Base-by-base conservation (phyloP, 1,140 invertebrate genomes). In the Varroa destructor region DNA sequence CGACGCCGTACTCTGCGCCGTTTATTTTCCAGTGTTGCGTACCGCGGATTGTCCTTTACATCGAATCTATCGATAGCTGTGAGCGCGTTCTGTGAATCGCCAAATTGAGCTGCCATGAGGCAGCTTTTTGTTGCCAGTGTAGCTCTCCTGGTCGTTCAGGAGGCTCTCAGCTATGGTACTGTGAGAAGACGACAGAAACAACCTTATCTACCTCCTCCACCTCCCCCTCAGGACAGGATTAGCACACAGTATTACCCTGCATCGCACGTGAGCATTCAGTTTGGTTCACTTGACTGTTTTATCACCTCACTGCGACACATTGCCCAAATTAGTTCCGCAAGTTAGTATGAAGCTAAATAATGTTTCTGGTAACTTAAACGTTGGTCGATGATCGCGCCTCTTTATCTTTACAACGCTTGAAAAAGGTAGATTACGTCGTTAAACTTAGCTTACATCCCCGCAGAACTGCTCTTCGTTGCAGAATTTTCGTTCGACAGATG, bases 391-490 rank as follows among this genome's bases (percentile, higher is more conserved):
- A 25, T 25, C 25, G 25, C 25, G 25, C 25, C 25, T 25, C 25
- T 25, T 25, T 25, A 25, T 25, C 25, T 25, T 25, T 25, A 25
- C 25, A 25, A 25, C 25, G 25, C 25, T 25, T 25, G 25, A 25
- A 25, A 25, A 25, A 25, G 25, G 25, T 25, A 25, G 25, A 25
- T 25, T 25, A 25, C 25, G 10, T 12, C 3, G 14, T 58, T 25
- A 14, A 40, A 25, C 6, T 5, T 3, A 37, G 3, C 61, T 67
- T 43, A 67, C 61, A 40, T 46, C 61, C 61, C 40, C 40, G 46
- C 61, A 67, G 61, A 67, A 67, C 37, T 67, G 61, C 36, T 67
- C 61, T 1, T 67, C 61, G 61, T 67, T 67, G 40, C 61, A 67
- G 61, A 67, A 67, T 40, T 12, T 67, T 37, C 61, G 61, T 14